Conservation (phyloP, 2,888 invertebrate genomes). For the Plagodis pulveraria region DNA sequence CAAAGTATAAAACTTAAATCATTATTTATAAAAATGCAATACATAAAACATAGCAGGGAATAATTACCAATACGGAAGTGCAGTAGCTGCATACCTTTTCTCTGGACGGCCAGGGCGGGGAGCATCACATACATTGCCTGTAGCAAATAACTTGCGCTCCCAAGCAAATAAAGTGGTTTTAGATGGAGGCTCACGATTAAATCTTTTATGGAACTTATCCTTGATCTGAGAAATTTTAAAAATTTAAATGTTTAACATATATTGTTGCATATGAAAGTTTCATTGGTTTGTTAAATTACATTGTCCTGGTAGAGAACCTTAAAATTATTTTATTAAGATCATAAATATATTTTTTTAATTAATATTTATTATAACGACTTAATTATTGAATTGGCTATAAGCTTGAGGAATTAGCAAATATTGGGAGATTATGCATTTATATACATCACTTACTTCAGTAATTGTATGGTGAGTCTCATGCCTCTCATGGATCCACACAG, state of each 20-base stretch:
- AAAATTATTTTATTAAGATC: no score
- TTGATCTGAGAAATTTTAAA: conserved; percentile 54
- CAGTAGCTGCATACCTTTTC: conserved; percentile 44
- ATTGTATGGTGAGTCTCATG: conserved; percentile 57
- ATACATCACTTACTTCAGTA: conserved; percentile 43
- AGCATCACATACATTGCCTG: conserved; percentile 69
- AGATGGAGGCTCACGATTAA: conserved; percentile 66
- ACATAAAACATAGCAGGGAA: neutral
- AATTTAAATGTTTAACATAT: no score
- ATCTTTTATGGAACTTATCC: conserved; percentile 67
- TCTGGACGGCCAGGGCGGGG: conserved; percentile 67
- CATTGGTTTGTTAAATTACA: no score
- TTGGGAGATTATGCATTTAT: conserved; percentile 27
- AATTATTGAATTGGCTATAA: no score
- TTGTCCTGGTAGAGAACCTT: no score
- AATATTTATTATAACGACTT: no score
- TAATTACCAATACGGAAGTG: conserved; percentile 10
- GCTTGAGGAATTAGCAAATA: no score
- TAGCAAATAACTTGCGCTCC: conserved; percentile 69
- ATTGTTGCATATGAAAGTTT: no score
- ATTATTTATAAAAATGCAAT: no score
- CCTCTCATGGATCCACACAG: conserved; percentile 79
- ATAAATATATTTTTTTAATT: no score
- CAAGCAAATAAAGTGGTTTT: conserved; percentile 63
- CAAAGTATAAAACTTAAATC: no score